Evolutionary conservation across 1,140 invertebrate genomes (phyloP).

Genomic region (Anastrepha ludens): DNA sequence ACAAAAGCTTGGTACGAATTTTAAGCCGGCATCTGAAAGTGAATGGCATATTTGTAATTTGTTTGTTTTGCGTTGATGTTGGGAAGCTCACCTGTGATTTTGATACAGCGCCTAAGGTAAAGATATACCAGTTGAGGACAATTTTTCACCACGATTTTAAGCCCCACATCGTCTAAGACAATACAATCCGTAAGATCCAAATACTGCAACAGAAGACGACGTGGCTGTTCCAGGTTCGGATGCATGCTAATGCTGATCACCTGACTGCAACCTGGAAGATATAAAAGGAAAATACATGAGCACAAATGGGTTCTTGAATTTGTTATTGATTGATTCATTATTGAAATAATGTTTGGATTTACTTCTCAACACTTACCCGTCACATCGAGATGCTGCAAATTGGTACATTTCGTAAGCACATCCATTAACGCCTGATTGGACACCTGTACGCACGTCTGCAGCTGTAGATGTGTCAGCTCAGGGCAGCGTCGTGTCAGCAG

Average conservation of each 20-base stretch:
- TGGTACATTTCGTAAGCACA: conserved; percentile 79
- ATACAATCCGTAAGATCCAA: conserved; percentile 91
- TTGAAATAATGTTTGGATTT: no score
- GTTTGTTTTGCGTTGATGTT: background rate
- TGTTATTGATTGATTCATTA: background rate
- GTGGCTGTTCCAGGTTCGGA: conserved; percentile 78
- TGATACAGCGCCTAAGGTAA: conserved; percentile 90
- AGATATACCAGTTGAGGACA: conserved; percentile 91
- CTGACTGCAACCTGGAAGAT: conserved; percentile 79
- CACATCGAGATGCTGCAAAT: conserved; percentile 84
- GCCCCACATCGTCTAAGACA: conserved; percentile 86
- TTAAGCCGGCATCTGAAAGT: conserved; percentile 82
- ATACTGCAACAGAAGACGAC: conserved; percentile 80
- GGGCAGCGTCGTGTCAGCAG: conserved; percentile 83
- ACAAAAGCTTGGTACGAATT: conserved; percentile 91
- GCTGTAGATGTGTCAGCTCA: conserved; percentile 82
- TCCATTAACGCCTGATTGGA: conserved; percentile 72
- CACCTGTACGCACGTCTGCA: conserved; percentile 81
- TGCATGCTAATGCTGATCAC: conserved; percentile 83
- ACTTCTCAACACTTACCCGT: conserved; percentile 78
- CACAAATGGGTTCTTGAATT: background rate
- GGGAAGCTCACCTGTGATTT: conserved; percentile 82
- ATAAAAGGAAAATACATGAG: background rate
- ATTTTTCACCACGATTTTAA: conserved; percentile 87
- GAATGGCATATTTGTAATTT: conserved; percentile 54